Percentiles rank a stretch among this genome's conserved stretches.
These are phyloP conservation scores for Nyctereutes procyonoides DNA, from an alignment of 2,113 vertebrate genomes.

Conservation along the genomic window DNA sequence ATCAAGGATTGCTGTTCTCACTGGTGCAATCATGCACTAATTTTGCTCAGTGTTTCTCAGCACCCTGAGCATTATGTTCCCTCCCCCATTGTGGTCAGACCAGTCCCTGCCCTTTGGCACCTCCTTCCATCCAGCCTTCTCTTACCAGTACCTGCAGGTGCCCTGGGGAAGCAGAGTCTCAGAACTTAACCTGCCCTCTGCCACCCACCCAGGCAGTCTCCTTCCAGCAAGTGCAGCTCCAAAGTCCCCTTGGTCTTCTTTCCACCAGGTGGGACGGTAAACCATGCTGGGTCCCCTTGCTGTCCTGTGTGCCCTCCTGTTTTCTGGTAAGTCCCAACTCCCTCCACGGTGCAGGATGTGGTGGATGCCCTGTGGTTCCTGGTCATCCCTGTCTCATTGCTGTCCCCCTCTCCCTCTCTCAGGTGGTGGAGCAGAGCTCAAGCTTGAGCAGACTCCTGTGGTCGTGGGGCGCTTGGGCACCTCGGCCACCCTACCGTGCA, in stretches of 20 bases:
- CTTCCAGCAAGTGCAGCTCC: too few relatives aligned
- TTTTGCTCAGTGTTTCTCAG: not conserved
- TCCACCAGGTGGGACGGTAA: not conserved
- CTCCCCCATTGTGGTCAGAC: not conserved
- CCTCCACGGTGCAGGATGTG: not conserved
- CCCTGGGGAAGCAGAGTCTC: too few relatives aligned
- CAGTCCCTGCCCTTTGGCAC: not conserved
- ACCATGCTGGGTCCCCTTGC: not conserved
- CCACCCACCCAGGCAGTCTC: not conserved
- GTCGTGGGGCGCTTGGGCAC: fast-evolving
- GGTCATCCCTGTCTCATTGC: fast-evolving
- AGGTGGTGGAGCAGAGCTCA: not conserved
- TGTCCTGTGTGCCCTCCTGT: not conserved
- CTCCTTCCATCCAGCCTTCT: not conserved
- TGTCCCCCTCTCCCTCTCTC: not conserved
- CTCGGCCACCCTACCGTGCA: fast-evolving
- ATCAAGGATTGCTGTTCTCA: not conserved
- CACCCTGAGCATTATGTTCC: fast-evolving
- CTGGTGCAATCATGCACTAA: not conserved
- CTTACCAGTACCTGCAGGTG: not conserved
- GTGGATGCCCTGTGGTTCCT: not conserved
- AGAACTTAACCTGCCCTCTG: not conserved
- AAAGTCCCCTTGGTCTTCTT: not conserved
- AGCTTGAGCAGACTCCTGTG: fast-evolving
- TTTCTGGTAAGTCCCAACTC: not conserved